Conservation (phyloP, 2,113 vertebrate genomes). For the Proteles cristata region DNA sequence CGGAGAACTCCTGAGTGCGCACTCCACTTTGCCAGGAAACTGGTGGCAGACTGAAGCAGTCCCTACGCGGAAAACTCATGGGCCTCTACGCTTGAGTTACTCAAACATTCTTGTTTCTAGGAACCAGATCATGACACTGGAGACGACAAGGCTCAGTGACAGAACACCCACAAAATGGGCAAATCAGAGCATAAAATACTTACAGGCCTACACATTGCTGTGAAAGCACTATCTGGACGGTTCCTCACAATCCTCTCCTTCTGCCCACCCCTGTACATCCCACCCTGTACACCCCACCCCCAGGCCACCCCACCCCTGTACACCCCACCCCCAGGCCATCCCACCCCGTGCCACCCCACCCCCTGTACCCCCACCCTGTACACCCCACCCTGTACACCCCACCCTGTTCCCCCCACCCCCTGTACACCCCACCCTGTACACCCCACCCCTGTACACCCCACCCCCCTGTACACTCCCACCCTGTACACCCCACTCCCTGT, state of each 20-base stretch:
- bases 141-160: constrained; percentile 1
- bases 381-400: not conserved
- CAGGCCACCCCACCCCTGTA: too few relatives aligned
- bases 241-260: not conserved
- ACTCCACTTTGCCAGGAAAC: not conserved
- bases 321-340: too few relatives aligned
- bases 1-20: not conserved
- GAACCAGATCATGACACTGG: not conserved
- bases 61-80: not conserved
- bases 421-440: not conserved
- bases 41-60: not conserved
- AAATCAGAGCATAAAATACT: constrained; percentile 24
- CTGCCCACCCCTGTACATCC: not conserved
- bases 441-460: too few relatives aligned
- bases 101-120: not conserved
- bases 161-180: not conserved
- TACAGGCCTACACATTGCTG: not conserved
- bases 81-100: too few relatives aligned
- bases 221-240: not conserved
- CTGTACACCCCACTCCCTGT: too few relatives aligned
- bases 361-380: too few relatives aligned
- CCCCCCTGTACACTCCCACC: too few relatives aligned
- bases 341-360: rapidly evolving
- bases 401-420: not conserved
- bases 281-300: rapidly evolving